These are phyloP conservation scores for Hippocampus abdominalis DNA, from an alignment of 2,113 vertebrate species.

Conservation along the genomic window DNA sequence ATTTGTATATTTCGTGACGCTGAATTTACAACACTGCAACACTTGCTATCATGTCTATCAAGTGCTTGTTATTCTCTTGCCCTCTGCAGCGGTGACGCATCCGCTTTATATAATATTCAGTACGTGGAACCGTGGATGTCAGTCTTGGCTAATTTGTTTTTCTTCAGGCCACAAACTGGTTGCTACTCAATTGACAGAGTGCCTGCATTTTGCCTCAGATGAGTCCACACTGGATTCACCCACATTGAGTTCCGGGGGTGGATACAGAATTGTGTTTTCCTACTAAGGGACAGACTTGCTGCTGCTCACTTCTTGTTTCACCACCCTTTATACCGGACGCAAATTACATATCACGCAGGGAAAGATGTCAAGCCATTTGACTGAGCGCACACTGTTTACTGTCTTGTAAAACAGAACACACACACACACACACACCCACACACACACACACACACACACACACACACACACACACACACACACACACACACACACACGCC, in stretches of 20 bases:
- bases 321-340: background rate
- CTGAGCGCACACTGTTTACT: constrained; percentile 2
- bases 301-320: background rate
- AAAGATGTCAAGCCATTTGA: constrained; percentile 13
- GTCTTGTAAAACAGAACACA: background rate
- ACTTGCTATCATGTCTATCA: background rate
- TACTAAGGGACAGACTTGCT: background rate
- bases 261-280: background rate
- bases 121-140: background rate
- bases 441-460: background rate
- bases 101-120: background rate
- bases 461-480: background rate
- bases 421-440: background rate
- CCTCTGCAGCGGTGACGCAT: background rate
- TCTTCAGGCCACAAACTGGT: background rate
- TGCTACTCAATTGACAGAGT: background rate
- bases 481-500: constrained; percentile 13
- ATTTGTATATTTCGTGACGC: background rate
- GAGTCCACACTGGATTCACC: background rate
- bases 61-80: background rate
- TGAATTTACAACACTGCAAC: background rate
- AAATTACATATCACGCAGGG: constrained; percentile 3
- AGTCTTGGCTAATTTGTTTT: background rate
- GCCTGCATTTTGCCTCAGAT: background rate
- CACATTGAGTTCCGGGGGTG: background rate